Evolutionary conservation across 2,113 vertebrate species (phyloP), one percentile per base, ranked within the genome.

Genomic region (Campylomormyrus numenius): DNA sequence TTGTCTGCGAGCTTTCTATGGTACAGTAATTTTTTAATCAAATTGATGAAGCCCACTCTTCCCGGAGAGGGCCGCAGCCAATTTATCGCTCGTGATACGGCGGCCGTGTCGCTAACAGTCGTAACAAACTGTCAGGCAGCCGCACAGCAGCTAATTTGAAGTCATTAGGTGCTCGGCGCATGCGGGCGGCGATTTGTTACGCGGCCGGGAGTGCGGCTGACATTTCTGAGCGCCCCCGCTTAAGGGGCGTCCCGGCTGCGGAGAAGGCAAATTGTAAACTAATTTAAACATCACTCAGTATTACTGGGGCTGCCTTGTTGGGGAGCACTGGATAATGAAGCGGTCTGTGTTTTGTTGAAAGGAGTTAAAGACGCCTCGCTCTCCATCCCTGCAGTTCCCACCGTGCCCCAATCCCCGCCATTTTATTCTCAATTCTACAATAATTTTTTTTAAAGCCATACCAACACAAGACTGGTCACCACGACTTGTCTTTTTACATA

Each of bases 231-330:
- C 96, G 96, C 96, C 95, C 97, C 96, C 97, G 96, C 92, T 99
- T 99, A 98, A 94, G 96, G 96, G 97, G 95, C 96, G 96, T 97
- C 97, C 97, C 97, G 95, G 96, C 97, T 97, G 97, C 97, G 97
- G 97, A 96, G 96, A 97, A 97, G 97, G 98, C 97, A 99, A 99
- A 99, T 99, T 99, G 98, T 99, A 98, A 99, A 99, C 98, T 99
- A 99, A 99, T 99, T 99, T 99, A 99, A 99, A 99, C 98, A 99
- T 99, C 98, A 98, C 98, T 99, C 98, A 98, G 92, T 94, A 97
- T 99, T 98, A 98, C 97, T 96, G 96, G 93, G 95, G 95, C 97
- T 97, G 97, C 97, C 97, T 97, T 97, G 96, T 96, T 97, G 97
- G 97, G 97, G 96, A 97, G 95, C 95, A 94, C 93, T 94, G 95